Percentiles rank a stretch among this genome's conserved stretches.
These are phyloP conservation scores for Globodera rostochiensis DNA, from an alignment of 1,140 invertebrate species.

Conservation along the genomic window DNA sequence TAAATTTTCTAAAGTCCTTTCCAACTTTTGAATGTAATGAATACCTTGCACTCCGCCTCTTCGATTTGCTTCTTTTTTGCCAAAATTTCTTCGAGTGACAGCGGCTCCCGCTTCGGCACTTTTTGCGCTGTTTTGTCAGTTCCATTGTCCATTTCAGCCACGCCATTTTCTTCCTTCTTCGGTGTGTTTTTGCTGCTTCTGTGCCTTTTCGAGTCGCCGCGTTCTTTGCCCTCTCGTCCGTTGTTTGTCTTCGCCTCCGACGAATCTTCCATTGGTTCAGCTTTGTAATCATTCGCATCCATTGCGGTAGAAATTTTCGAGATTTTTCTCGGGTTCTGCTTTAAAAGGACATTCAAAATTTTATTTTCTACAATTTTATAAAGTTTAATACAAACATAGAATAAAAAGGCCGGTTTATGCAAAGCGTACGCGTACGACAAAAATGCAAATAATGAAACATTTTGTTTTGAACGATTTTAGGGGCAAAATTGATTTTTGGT, in stretches of 20 bases:
- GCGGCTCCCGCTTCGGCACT: constrained; percentile 77
- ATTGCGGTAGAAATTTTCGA: too few species aligned
- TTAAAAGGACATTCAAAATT: not conserved
- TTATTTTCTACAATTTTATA: not conserved
- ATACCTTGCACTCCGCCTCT: constrained; percentile 77
- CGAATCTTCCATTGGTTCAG: too few species aligned
- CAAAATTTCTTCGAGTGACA: constrained; percentile 91
- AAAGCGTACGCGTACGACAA: not conserved
- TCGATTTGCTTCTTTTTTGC: constrained; percentile 95
- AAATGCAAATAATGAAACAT: not conserved
- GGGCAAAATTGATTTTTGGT: not conserved
- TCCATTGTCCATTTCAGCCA: too few species aligned
- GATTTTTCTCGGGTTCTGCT: too few species aligned
- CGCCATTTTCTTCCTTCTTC: too few species aligned
- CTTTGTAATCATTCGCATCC: too few species aligned
- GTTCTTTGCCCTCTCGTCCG: too few species aligned
- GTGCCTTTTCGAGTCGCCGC: too few species aligned
- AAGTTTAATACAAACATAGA: not conserved
- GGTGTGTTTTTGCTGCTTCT: too few species aligned
- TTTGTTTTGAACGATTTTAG: not conserved
- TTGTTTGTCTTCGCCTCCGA: too few species aligned
- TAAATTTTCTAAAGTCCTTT: too few species aligned
- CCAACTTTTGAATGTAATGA: not conserved
- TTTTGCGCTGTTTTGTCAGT: not conserved
- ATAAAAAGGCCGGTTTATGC: not conserved